Conservation (phyloP, 1,140 invertebrate species). For the Trypoxylus dichotomus region DNA sequence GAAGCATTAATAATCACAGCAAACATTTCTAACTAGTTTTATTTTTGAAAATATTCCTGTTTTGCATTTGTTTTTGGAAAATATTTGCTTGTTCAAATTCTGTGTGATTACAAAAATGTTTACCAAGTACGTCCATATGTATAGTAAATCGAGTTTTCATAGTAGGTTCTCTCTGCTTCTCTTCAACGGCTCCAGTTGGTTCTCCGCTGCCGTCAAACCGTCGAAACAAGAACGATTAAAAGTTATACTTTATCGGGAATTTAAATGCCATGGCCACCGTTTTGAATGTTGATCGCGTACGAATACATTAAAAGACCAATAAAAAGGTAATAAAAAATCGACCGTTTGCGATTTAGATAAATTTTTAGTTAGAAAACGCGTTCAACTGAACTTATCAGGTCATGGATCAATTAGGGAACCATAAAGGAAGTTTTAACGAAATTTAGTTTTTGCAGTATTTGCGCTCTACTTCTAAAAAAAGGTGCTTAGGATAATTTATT, state of each 20-base stretch:
- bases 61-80: too few relatives aligned
- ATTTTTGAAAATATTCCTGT: too few relatives aligned
- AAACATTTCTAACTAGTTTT: too few relatives aligned
- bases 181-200: background rate
- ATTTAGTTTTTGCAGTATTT: background rate
- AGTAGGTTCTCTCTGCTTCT: background rate
- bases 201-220: background rate
- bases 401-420: background rate
- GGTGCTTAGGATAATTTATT: background rate
- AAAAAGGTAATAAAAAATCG: constrained; percentile 17
- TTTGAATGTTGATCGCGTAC: constrained; percentile 16
- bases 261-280: constrained; percentile 8
- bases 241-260: constrained; percentile 14
- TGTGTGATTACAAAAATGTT: too few relatives aligned
- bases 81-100: too few relatives aligned
- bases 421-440: background rate
- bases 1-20: too few relatives aligned
- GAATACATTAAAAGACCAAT: constrained; percentile 2
- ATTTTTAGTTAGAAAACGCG: constrained; percentile 14
- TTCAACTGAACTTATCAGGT: background rate
- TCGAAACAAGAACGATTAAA: constrained; percentile 9
- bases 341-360: constrained; percentile 17
- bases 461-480: background rate
- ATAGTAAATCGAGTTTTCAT: background rate
- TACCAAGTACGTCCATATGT: background rate